Evolutionary conservation across 2,113 vertebrate species (phyloP).

Genomic region (Dendrocopos noguchii): DNA sequence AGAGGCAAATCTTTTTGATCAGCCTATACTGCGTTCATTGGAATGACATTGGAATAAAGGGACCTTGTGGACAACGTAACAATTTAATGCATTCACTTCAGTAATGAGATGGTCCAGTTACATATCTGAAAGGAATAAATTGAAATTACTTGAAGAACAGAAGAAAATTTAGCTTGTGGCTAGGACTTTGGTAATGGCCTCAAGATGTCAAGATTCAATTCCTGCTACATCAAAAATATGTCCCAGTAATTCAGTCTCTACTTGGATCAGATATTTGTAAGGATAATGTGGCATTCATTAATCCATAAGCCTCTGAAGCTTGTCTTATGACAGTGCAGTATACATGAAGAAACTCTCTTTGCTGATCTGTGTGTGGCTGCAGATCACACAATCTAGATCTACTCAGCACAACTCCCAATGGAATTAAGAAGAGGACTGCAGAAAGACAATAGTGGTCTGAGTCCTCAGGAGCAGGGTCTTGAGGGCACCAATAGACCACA

Average conservation of each 20-base stretch:
- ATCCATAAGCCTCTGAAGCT: background rate
- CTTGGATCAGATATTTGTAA: background rate
- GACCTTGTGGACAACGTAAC: background rate
- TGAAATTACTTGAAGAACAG: background rate
- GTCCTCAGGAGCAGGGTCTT: background rate
- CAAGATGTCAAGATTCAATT: background rate
- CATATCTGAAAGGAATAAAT: background rate
- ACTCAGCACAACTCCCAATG: background rate
- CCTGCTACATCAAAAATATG: background rate
- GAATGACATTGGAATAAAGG: background rate
- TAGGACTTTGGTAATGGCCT: background rate
- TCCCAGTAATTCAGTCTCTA: background rate
- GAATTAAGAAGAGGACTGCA: background rate
- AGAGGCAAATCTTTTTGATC: background rate
- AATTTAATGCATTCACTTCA: background rate
- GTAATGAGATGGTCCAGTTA: background rate
- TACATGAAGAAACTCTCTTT: background rate
- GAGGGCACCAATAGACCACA: background rate
- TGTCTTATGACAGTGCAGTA: background rate
- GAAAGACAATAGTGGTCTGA: background rate
- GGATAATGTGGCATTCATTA: background rate
- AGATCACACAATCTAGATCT: background rate
- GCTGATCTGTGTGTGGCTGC: background rate
- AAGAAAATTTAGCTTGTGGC: background rate
- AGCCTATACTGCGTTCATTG: background rate